Percentiles rank a stretch among this genome's conserved stretches.
phyloP scores from a whole-genome alignment of 2,113 vertebrate species.

The Aphyosemion australe region DNA sequence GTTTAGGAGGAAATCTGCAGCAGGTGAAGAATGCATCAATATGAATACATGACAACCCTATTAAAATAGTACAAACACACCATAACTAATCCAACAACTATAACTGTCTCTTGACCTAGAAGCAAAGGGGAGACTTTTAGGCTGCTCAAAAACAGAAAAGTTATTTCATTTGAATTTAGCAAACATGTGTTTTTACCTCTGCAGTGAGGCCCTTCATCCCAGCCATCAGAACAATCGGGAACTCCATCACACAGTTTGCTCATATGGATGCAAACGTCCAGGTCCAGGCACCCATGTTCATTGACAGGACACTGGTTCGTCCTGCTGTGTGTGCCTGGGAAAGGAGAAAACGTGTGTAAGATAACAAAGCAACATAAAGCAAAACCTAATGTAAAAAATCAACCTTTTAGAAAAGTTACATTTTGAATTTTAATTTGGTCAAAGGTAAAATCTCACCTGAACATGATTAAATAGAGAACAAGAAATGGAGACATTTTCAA shows the following conservation, averaged over 20 bases:
- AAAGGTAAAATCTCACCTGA: too few relatives aligned
- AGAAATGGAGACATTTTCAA: too few relatives aligned
- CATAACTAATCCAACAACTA: background rate
- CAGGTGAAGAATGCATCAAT: too few relatives aligned
- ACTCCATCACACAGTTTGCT: constrained; percentile 89
- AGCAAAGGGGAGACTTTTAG: background rate
- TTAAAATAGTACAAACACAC: background rate
- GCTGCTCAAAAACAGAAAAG: background rate
- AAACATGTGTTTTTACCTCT: constrained; percentile 79
- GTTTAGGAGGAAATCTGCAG: too few relatives aligned
- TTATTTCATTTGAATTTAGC: background rate
- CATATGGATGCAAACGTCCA: constrained; percentile 91
- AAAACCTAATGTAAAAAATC: too few relatives aligned
- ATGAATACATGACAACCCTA: too few relatives aligned
- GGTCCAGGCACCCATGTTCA: constrained; percentile 89
- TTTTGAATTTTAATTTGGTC: too few relatives aligned
- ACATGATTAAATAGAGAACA: too few relatives aligned
- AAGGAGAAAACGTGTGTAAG: constrained; percentile 34
- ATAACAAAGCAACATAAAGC: background rate
- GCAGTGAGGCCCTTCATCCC: constrained; percentile 92
- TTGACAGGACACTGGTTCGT: constrained; percentile 91
- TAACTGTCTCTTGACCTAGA: background rate
- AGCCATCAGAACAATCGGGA: constrained; percentile 88
- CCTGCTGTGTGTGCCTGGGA: constrained; percentile 88
- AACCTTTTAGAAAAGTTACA: too few relatives aligned